Percentiles rank a stretch among this genome's conserved stretches.
These are phyloP conservation scores for Rynchops niger DNA, from an alignment of 2,113 vertebrate species.

Conservation along the genomic window DNA sequence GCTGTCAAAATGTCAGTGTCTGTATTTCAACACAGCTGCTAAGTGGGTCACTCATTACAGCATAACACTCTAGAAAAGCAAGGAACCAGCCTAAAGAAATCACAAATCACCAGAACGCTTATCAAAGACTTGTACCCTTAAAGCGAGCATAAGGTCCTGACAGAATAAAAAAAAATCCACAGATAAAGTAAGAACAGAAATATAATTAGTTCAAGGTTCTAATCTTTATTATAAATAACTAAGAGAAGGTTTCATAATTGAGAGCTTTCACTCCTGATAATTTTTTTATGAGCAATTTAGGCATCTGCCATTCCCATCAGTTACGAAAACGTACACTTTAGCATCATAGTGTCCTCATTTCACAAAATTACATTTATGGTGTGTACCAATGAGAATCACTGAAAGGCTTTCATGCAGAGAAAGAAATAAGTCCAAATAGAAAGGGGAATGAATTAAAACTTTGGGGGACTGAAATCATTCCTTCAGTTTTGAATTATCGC, in stretches of 20 bases:
- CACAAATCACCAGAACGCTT: not conserved
- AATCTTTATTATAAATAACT: slow-evolving; percentile 28
- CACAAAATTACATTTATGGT: not conserved
- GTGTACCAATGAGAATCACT: not conserved
- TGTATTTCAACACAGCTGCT: not conserved
- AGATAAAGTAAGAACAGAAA: not conserved
- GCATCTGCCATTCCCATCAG: not conserved
- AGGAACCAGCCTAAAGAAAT: not conserved
- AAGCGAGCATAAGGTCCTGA: not conserved
- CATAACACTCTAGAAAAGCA: not conserved
- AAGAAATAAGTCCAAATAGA: not conserved
- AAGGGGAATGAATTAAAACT: not conserved
- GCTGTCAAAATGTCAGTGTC: not conserved
- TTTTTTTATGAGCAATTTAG: slow-evolving; percentile 7
- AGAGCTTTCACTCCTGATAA: slow-evolving; percentile 7
- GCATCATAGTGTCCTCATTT: not conserved
- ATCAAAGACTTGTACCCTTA: not conserved
- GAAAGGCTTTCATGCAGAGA: not conserved
- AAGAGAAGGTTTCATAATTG: not conserved
- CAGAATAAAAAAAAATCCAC: not conserved
- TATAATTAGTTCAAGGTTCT: not conserved
- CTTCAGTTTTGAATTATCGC: not conserved
- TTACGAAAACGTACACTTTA: not conserved
- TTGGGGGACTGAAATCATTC: not conserved
- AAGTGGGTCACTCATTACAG: not conserved